Conservation (phyloP, 1,140 invertebrate species). For the Drosophila busckii region DNA sequence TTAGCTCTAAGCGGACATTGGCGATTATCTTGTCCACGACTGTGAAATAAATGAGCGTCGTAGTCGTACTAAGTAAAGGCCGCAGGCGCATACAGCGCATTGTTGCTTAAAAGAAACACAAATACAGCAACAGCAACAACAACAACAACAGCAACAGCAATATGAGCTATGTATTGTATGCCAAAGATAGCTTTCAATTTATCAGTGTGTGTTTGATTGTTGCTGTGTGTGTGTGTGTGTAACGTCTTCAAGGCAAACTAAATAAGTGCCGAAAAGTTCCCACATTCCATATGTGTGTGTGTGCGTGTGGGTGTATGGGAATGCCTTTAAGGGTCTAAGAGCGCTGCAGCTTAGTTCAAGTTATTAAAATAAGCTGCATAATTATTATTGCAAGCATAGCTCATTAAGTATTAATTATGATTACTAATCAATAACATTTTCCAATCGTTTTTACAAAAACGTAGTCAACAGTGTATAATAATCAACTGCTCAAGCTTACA, state of each 20-base stretch:
- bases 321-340: constrained; percentile 6
- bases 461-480: no score
- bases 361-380: no score
- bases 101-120: constrained; percentile 64
- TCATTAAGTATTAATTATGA: no score
- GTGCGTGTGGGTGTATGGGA: constrained; percentile 18
- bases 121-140: no score
- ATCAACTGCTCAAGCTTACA: no score
- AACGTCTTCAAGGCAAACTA: constrained; percentile 37
- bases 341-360: no score
- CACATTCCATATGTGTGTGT: constrained; percentile 29
- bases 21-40: constrained; percentile 77
- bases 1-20: constrained; percentile 72
- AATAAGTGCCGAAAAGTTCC: constrained; percentile 47
- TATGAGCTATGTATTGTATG: no score
- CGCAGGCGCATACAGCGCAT: constrained; percentile 59
- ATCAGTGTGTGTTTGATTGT: constrained; percentile 39
- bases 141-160: no score
- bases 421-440: no score
- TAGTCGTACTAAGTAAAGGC: constrained; percentile 67
- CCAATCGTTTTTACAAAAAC: no score
- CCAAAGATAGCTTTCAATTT: constrained; percentile 65
- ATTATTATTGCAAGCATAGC: no score
- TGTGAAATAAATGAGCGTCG: constrained; percentile 76
- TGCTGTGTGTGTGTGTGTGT: constrained; percentile 24